A percentile compares a stretch with the other conserved stretches of the same genome.
These are phyloP conservation scores for Athalia circularis DNA, from an alignment of 2,888 invertebrate species.

Conservation along the genomic window DNA sequence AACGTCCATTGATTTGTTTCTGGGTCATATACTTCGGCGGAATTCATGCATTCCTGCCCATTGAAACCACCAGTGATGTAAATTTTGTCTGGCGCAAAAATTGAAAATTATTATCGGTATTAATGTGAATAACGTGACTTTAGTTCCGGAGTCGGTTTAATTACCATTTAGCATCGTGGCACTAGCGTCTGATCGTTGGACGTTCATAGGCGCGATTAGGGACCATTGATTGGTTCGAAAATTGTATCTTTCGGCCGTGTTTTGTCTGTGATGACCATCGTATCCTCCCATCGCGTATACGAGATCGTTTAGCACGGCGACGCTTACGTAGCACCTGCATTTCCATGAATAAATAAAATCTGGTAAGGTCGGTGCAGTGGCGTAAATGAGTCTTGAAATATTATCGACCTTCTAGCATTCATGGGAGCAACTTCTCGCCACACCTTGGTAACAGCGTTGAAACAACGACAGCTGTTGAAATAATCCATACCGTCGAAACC, in stretches of 20 bases:
- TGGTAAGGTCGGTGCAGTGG: constrained; percentile 21
- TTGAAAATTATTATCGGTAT: no score
- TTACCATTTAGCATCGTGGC: constrained; percentile 89
- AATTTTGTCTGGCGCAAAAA: constrained; percentile 78
- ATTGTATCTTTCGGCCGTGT: constrained; percentile 91
- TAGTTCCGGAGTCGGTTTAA: background rate
- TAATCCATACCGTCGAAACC: constrained; percentile 95
- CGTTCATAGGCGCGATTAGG: constrained; percentile 90
- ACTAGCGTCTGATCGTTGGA: constrained; percentile 92
- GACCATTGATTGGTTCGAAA: constrained; percentile 92
- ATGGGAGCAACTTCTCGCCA: constrained; percentile 93
- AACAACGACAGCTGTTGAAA: constrained; percentile 91
- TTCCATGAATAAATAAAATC: constrained; percentile 46
- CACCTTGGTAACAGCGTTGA: constrained; percentile 87
- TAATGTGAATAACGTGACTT: no score
- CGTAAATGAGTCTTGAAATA: constrained; percentile 32
- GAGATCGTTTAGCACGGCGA: constrained; percentile 84
- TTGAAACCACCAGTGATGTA: constrained; percentile 94
- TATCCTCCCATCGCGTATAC: constrained; percentile 94
- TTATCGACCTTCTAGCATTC: constrained; percentile 82
- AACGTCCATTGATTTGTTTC: constrained; percentile 89
- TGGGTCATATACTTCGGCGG: constrained; percentile 88
- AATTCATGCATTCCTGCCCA: constrained; percentile 91
- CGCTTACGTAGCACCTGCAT: constrained; percentile 88
- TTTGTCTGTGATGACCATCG: constrained; percentile 90